Evolutionary conservation across 2,888 invertebrate genomes (phyloP).

Genomic region (Crepidodera aurea): DNA sequence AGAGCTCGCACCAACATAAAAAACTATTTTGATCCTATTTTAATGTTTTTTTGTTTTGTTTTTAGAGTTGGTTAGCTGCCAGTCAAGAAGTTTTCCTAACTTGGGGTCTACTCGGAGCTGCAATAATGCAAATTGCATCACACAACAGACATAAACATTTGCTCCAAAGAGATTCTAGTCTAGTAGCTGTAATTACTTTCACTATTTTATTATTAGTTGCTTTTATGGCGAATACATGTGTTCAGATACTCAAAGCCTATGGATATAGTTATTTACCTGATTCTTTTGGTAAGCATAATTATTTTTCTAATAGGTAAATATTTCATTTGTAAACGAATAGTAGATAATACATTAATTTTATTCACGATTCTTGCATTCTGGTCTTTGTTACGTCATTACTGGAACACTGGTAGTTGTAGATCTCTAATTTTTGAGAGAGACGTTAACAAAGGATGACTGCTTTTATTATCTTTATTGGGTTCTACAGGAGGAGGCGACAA

Average conservation of each 20-base stretch:
- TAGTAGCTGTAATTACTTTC: constrained; percentile 76
- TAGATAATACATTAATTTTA: not conserved
- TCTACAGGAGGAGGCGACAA: too few species aligned
- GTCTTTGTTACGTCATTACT: too few species aligned
- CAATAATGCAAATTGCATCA: constrained; percentile 81
- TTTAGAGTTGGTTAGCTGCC: constrained; percentile 87
- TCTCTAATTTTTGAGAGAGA: too few species aligned
- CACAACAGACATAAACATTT: constrained; percentile 77
- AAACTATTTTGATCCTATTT: too few species aligned
- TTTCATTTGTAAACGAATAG: too few species aligned
- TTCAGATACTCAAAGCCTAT: constrained; percentile 77
- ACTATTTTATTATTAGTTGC: constrained; percentile 78
- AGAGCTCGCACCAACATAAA: too few species aligned
- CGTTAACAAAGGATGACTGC: too few species aligned
- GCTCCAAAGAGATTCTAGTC: constrained; percentile 69
- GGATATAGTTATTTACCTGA: constrained; percentile 82
- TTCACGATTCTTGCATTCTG: too few species aligned
- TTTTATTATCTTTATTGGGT: too few species aligned
- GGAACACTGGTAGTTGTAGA: too few species aligned
- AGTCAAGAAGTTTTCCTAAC: constrained; percentile 88
- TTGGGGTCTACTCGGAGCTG: constrained; percentile 85
- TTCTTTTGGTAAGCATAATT: constrained; percentile 80
- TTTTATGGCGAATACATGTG: constrained; percentile 83
- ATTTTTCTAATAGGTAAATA: too few species aligned
- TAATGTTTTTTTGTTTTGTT: too few species aligned